Percentiles rank a stretch among this genome's conserved stretches.
These are phyloP conservation scores for Zeuzera pyrina DNA, from an alignment of 2,888 invertebrate species.

Conservation along the genomic window DNA sequence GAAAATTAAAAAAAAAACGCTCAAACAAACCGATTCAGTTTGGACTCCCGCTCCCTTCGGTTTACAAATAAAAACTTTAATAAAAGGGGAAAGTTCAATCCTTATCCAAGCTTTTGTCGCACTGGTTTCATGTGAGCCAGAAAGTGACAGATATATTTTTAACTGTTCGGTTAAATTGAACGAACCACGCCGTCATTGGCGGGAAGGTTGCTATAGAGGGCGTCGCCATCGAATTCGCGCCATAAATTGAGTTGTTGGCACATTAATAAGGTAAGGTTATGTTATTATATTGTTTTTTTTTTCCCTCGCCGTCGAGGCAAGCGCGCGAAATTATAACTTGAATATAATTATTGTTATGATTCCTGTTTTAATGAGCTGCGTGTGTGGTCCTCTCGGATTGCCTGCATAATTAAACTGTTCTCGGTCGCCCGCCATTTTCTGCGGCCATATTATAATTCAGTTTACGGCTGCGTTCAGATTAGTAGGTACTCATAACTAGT, in stretches of 20 bases:
- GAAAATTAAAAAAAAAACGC: slow-evolving; percentile 19
- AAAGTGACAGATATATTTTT: slow-evolving; percentile 35
- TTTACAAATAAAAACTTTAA: slow-evolving; percentile 3
- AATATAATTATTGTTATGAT: slow-evolving; percentile 66
- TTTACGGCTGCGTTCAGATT: slow-evolving; percentile 31
- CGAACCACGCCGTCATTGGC: slow-evolving; percentile 46
- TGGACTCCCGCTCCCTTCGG: slow-evolving; percentile 17
- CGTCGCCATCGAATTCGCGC: slow-evolving; percentile 59
- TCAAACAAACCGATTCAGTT: slow-evolving; percentile 12
- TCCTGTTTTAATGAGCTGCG: slow-evolving; percentile 58
- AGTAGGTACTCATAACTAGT: no score
- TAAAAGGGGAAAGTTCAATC: slow-evolving; percentile 5
- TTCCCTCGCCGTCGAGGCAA: slow-evolving; percentile 34
- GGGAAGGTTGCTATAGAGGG: slow-evolving; percentile 46
- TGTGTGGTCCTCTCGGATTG: slow-evolving; percentile 61
- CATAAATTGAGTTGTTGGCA: slow-evolving; percentile 75
- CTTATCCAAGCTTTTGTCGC: slow-evolving; percentile 4
- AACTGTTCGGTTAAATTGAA: slow-evolving; percentile 18
- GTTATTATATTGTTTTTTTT: slow-evolving; percentile 64
- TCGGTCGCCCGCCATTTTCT: slow-evolving; percentile 33
- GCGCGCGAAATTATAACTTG: slow-evolving; percentile 67
- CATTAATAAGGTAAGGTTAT: slow-evolving; percentile 69
- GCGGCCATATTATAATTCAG: slow-evolving; percentile 47
- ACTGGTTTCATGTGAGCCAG: slow-evolving; percentile 9
- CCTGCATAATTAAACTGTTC: slow-evolving; percentile 51